Base-by-base conservation (phyloP, 1,140 invertebrate genomes). In the Coenobita brevimanus region DNA sequence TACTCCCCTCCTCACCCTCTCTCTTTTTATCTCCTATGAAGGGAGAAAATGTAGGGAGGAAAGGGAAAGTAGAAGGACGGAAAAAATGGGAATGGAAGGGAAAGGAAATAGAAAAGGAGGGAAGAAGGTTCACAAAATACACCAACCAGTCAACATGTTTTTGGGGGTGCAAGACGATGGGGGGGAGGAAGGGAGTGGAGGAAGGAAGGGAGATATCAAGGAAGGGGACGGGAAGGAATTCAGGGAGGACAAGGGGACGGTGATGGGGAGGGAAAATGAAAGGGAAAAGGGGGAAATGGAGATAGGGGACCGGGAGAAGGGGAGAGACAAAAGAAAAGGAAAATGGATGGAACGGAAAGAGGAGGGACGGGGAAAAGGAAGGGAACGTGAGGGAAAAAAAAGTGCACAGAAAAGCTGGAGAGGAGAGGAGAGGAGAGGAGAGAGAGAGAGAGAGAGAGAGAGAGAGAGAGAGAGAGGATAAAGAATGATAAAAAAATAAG, bases 291-390 rank as follows among this genome's bases (percentile, higher is more conserved):
- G 76, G 24, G 36, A 36, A 17, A 1, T 13, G 27, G 76, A 10
- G 21, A 64, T 15, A 30, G 17, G 60, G 60, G 33, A 64, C 21
- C 13, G 17, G 60, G 62, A 67, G 24, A 36, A 8, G 0, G 33
- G 36, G n/a, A 43, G 21, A 3, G 36, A 33, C 27, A 24, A 38
- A 62, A 38, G 54, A 24, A 64, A 6, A n/a, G 36, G 50, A 41
- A 79, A 73, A 67, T 21, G 36, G 83, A 86, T 50, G 36, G 36
- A 57, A 54, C 46, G 17, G 30, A 54, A n/a, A n/a, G 33, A 50
- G 36, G 24, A 57, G 54, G n/a, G 71, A 76, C 69, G 38, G 71
- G 41, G 33, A 43, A n/a, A n/a, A n/a, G 69, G 62, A 41, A 41
- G 43, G 62, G 71, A 60, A 10, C n/a, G 43, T 8, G 17, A 54